Percentiles rank a stretch among this genome's conserved stretches.
These are phyloP conservation scores for Anser cygnoides DNA, from an alignment of 2,113 vertebrate genomes.

Conservation along the genomic window DNA sequence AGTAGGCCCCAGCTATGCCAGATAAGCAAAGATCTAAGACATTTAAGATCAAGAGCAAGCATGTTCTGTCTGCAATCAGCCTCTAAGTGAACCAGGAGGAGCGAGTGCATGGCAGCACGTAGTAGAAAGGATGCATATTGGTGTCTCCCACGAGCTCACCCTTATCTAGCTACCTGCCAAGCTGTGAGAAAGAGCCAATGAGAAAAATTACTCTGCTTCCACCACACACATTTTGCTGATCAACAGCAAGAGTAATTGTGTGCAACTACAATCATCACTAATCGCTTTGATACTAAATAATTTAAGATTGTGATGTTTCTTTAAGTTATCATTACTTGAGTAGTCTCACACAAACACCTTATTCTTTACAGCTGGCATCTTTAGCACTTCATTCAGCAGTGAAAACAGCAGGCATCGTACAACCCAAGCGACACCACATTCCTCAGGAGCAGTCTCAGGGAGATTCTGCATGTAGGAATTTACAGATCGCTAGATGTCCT, in stretches of 20 bases:
- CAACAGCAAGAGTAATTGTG: not conserved
- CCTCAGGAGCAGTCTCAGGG: not conserved
- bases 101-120: accelerated
- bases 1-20: not conserved
- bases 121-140: accelerated
- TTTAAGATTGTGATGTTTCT: not conserved
- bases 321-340: not conserved
- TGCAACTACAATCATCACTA: not conserved
- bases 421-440: not conserved
- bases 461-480: not conserved
- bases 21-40: not conserved
- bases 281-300: not conserved
- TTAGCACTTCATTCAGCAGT: not conserved
- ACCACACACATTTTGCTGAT: not conserved
- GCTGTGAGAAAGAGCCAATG: not conserved
- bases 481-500: not conserved
- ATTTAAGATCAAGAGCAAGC: not conserved
- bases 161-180: not conserved
- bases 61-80: not conserved
- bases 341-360: not conserved
- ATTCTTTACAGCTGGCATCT: not conserved
- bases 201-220: not conserved
- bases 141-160: not conserved
- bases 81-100: not conserved
- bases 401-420: not conserved